Conservation (phyloP, 1,140 invertebrate genomes). For the Drosophila ficusphila region DNA sequence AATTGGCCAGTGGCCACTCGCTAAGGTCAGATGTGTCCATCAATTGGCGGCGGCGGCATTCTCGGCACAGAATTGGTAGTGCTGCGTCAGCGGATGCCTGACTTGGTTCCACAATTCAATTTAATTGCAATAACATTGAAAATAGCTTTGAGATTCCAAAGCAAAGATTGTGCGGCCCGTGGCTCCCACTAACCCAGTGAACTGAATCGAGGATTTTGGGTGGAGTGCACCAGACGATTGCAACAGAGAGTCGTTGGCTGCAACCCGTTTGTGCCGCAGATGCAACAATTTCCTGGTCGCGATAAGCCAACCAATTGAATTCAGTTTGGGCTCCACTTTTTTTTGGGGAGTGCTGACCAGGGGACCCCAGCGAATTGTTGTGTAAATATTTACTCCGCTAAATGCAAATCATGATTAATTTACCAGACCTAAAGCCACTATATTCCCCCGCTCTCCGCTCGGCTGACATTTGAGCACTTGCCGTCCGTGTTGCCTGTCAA, state of each 20-base stretch:
- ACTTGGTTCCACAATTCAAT: constrained; percentile 25
- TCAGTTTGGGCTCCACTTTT: constrained; percentile 28
- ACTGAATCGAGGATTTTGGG: constrained; percentile 46
- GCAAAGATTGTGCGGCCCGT: constrained; percentile 1
- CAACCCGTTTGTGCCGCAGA: constrained; percentile 46
- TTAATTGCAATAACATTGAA: constrained; percentile 62
- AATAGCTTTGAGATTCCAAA: constrained; percentile 13
- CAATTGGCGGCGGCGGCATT: constrained; percentile 52
- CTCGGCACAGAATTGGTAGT: constrained; percentile 32
- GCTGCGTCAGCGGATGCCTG: constrained; percentile 57
- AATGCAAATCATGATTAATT: constrained; percentile 60
- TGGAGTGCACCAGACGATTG: constrained; percentile 25
- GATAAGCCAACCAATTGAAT: constrained; percentile 65
- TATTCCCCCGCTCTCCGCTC: too few relatives aligned
- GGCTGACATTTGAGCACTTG: constrained; percentile 59
- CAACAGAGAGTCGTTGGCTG: constrained; percentile 16
- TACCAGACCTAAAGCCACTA: too few relatives aligned
- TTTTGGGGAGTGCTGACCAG: constrained; percentile 58
- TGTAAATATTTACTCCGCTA: constrained; percentile 55
- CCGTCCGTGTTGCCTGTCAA: constrained; percentile 51
- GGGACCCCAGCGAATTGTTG: constrained; percentile 46
- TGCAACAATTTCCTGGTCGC: constrained; percentile 65
- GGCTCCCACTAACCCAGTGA: constrained; percentile 68
- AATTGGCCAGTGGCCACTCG: constrained; percentile 18
- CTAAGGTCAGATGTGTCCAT: constrained; percentile 73